A percentile compares a stretch with the other conserved stretches of the same genome.
These are phyloP conservation scores for Enteromius thamalakanensis DNA, from an alignment of 2,797 vertebrate species.

Conservation along the genomic window DNA sequence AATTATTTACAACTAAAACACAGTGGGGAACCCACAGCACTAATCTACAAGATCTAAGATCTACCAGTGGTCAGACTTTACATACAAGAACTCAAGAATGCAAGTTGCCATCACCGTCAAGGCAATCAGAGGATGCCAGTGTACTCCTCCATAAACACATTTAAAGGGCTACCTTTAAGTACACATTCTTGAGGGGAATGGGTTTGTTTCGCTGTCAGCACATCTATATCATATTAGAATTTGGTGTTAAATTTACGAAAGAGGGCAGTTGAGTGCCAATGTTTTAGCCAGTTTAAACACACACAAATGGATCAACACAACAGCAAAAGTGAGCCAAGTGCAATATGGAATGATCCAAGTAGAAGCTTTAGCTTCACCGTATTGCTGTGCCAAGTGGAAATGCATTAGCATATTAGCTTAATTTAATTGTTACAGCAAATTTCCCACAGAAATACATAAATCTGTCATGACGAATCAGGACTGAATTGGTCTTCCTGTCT, in stretches of 20 bases:
- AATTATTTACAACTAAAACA: conserved; percentile 78
- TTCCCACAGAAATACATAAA: conserved; percentile 64
- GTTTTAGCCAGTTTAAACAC: conserved; percentile 67
- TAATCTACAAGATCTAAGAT: conserved; percentile 80
- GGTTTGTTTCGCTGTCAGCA: neutral
- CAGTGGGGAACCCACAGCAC: conserved; percentile 77
- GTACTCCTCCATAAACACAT: conserved; percentile 69
- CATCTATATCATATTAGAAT: conserved; percentile 1
- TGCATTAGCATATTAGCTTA: conserved; percentile 69
- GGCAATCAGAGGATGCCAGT: conserved; percentile 69
- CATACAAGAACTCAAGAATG: conserved; percentile 69
- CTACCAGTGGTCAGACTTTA: conserved; percentile 85
- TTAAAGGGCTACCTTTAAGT: conserved; percentile 17
- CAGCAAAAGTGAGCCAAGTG: conserved; percentile 65
- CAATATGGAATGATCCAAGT: conserved; percentile 66
- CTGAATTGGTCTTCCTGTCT: conserved; percentile 49
- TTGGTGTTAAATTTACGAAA: conserved; percentile 17
- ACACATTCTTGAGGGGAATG: neutral
- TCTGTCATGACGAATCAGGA: conserved; percentile 61
- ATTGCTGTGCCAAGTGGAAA: conserved; percentile 67
- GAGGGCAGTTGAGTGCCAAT: conserved; percentile 50
- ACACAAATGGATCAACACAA: conserved; percentile 65
- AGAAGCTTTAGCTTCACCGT: conserved; percentile 60
- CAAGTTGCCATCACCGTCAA: conserved; percentile 67
- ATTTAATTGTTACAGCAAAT: conserved; percentile 64